Evolutionary conservation across 2,888 invertebrate species (phyloP).

Genomic region (Zaprionus bogoriensis): DNA sequence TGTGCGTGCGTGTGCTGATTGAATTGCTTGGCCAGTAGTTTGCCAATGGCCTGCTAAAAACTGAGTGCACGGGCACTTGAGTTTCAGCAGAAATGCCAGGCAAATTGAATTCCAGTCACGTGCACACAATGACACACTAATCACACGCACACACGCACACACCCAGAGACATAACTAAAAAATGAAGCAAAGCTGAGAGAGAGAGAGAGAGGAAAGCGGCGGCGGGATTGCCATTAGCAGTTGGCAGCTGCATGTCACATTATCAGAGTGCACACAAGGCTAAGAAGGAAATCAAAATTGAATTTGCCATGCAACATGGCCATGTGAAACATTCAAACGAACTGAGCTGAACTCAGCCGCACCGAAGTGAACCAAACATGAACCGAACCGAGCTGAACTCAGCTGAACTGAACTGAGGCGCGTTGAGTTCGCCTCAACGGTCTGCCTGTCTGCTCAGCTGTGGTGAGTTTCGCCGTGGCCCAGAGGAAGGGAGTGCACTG

Average conservation of each 20-base stretch:
- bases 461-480: conserved; percentile 59
- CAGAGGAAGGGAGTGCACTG: conserved; percentile 10
- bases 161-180: neutral
- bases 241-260: conserved; percentile 57
- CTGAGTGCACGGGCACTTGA: conserved; percentile 1
- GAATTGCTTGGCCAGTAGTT: conserved; percentile 32
- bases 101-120: conserved; percentile 67
- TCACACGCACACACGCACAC: conserved; percentile 43
- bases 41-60: conserved; percentile 59
- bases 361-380: conserved; percentile 7
- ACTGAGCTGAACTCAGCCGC: conserved; percentile 12
- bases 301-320: conserved; percentile 61
- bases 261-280: conserved; percentile 57
- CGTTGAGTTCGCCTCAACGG: neutral
- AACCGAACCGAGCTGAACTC: conserved; percentile 27
- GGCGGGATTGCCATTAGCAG: conserved; percentile 45
- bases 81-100: conserved; percentile 9
- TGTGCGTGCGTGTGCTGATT: conserved; percentile 4
- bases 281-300: conserved; percentile 70
- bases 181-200: neutral
- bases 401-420: conserved; percentile 21
- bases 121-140: conserved; percentile 69
- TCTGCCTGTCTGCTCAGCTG: conserved; percentile 19
- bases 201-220: neutral
- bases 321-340: no score